Base-by-base conservation (phyloP, 2,888 invertebrate genomes). In the Pollenia angustigena region DNA sequence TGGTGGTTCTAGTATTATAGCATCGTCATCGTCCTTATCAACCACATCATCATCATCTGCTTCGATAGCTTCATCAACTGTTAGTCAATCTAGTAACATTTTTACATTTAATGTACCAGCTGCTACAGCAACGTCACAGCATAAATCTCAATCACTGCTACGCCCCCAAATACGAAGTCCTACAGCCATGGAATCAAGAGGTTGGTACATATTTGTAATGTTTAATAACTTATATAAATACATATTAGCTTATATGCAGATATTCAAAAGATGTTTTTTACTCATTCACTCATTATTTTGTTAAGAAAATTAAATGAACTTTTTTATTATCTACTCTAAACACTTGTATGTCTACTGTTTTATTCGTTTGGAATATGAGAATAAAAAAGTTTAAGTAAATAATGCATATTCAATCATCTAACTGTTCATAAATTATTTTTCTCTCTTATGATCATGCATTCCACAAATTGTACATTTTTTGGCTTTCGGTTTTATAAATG, bases 51-150 rank as follows among this genome's bases (percentile, higher is more conserved):
- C 76, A 11, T 58, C 76, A 40, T 68, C 80, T 40, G 46, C 64
- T 18, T 32, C 32, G 32, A 32, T 32, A 32, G 42, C 54, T 48
- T 60, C 76, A n/a, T 79, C 85, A 32, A 44, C 72, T 14, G 79
- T 78, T 46, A 78, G 78, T 32, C 81, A 79, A 7, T 79, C 68
- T 72, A 85, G 81, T 66, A 91, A 88, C 75, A 90, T 93, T 71
- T 93, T 93, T 80, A 93, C 92, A 79, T 93, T 93, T 88, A 93
- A 93, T 90, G 91, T 92, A 89, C 93, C 93, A 90, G 90, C 91
- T 78, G 90, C 90, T 48, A 62, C 86, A 10, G 84, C 85, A 18
- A 58, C 85, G 66, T 80, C 87, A n/a, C 87, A 87, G 56, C 87
- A 81, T 58, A 87, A 87, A 80, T 54, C 81, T 23, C 81, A 81